Percentiles rank a stretch among this genome's conserved stretches.
Conservation (phyloP, 2,113 vertebrate species). For the Poeciliopsis occidentalis region DNA sequence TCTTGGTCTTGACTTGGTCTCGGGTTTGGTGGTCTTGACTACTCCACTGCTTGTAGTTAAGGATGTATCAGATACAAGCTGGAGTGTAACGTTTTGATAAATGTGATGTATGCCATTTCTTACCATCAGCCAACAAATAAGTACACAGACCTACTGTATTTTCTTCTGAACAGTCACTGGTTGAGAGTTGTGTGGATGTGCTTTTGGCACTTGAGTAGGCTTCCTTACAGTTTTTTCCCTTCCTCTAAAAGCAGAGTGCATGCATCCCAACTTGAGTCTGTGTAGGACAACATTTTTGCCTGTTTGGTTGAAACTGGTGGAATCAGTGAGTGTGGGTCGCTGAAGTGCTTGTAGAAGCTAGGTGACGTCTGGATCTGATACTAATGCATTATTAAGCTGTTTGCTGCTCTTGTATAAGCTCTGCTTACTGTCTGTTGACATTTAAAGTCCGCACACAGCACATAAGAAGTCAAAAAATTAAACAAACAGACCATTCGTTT, state of each 20-base stretch:
- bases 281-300: not conserved
- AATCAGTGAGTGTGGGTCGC: constrained; percentile 9
- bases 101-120: not conserved
- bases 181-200: not conserved
- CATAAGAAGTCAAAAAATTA: not conserved
- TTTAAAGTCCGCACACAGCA: not conserved
- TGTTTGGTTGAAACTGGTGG: not conserved
- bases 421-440: not conserved
- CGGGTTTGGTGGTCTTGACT: too few species aligned
- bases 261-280: not conserved
- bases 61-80: not conserved
- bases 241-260: not conserved
- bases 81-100: not conserved
- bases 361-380: constrained; percentile 6
- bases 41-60: not conserved
- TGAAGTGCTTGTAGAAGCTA: not conserved
- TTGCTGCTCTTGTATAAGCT: not conserved
- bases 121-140: not conserved
- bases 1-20: too few species aligned
- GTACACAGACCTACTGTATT: not conserved
- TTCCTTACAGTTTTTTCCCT: not conserved
- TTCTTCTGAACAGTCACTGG: not conserved
- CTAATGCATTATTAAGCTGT: not conserved
- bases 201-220: not conserved
- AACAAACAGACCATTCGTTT: not conserved